Conservation (phyloP, 1,140 invertebrate species). For the Cherax quadricarinatus region DNA sequence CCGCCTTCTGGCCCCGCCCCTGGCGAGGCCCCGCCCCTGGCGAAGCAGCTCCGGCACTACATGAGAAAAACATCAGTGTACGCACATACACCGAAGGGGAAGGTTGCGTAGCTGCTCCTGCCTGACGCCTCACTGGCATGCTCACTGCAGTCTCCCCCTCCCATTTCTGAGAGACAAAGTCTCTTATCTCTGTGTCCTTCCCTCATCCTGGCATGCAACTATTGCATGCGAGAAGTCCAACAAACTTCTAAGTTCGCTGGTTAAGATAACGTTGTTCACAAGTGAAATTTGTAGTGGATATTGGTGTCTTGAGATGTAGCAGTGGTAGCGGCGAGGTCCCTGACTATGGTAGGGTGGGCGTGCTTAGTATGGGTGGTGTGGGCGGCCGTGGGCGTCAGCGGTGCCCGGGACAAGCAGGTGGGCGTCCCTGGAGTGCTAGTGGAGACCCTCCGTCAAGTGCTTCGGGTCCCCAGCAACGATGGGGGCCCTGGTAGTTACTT, state of each 20-base stretch:
- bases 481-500: not conserved
- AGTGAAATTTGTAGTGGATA: not conserved
- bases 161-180: not conserved
- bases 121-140: constrained; percentile 5
- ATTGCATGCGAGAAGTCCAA: not conserved
- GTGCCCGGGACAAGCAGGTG: not conserved
- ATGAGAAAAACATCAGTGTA: not conserved
- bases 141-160: not conserved
- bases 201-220: not conserved
- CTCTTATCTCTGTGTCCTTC: not conserved
- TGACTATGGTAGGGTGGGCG: constrained; percentile 13
- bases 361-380: not conserved
- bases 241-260: not conserved
- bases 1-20: not conserved
- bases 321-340: not conserved
- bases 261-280: not conserved
- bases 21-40: not conserved
- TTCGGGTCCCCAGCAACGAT: not conserved
- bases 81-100: not conserved
- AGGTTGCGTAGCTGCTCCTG: not conserved
- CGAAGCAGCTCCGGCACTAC: not conserved
- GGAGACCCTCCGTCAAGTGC: constrained; percentile 1
- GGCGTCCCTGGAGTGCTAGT: not conserved
- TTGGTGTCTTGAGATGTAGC: not conserved
- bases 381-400: not conserved